Evolutionary conservation across 1,140 invertebrate genomes (phyloP).

Genomic region (Achatina immaculata): DNA sequence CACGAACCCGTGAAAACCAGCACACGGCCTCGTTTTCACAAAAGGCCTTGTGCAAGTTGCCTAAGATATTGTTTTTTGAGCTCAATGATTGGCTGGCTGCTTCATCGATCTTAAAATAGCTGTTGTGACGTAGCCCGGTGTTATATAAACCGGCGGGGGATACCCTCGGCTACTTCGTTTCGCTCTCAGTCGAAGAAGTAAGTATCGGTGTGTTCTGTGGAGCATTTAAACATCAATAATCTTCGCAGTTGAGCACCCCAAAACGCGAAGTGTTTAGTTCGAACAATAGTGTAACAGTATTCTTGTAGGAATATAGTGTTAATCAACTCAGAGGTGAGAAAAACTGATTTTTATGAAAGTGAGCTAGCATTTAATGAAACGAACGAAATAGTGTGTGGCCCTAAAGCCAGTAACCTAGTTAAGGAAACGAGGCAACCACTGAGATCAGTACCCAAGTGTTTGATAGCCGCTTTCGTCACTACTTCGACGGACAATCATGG

Average conservation of each 20-base stretch:
- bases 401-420: conserved; percentile 42
- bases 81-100: conserved; percentile 24
- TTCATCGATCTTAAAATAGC: conserved; percentile 32
- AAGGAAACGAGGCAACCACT: conserved; percentile 46
- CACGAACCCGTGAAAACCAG: conserved; percentile 28
- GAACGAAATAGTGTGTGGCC: conserved; percentile 18
- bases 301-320: conserved; percentile 20
- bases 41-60: conserved; percentile 30
- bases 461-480: conserved; percentile 20
- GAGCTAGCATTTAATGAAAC: conserved; percentile 19
- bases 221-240: neutral
- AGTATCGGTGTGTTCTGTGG: neutral
- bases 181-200: conserved; percentile 12
- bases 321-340: conserved; percentile 27
- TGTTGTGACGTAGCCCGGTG: neutral
- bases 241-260: neutral
- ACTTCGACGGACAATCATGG: conserved; percentile 38
- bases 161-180: conserved; percentile 29
- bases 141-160: conserved; percentile 33
- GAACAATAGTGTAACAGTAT: neutral
- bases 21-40: conserved; percentile 25
- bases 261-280: conserved; percentile 10
- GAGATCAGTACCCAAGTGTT: conserved; percentile 39
- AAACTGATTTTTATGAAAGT: conserved; percentile 5
- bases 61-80: conserved; percentile 31